phyloP scores from a whole-genome alignment of 2,113 vertebrate species.

The Trichechus manatus region DNA sequence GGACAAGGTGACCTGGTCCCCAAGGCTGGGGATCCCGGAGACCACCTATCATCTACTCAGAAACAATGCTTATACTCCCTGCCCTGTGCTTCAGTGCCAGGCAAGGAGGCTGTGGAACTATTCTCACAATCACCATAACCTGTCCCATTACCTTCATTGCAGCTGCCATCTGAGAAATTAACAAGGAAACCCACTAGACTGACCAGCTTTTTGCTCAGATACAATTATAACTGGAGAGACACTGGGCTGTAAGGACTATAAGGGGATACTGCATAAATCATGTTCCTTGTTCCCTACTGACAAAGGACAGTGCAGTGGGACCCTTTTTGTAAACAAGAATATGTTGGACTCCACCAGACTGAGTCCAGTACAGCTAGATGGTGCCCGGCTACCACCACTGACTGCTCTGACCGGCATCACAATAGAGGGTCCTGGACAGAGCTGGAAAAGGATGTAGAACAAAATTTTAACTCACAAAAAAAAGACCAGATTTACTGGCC shows the following conservation, averaged over 20 bases:
- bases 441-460: no score
- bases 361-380: no score
- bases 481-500: no score
- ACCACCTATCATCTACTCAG: not conserved
- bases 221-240: constrained; percentile 8
- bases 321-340: constrained; percentile 19
- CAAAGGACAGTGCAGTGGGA: not conserved
- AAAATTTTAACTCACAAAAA: no score
- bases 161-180: not conserved
- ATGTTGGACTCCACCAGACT: not conserved
- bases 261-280: not conserved
- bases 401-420: no score
- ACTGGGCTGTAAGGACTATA: not conserved
- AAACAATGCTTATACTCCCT: not conserved
- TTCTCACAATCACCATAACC: not conserved
- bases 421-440: no score
- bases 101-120: not conserved
- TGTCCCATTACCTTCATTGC: not conserved
- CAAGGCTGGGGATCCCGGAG: not conserved
- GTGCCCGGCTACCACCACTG: no score
- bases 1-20: not conserved
- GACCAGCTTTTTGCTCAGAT: not conserved
- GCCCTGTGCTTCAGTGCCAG: not conserved
- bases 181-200: not conserved
- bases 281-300: not conserved